These are phyloP conservation scores for Notoglanidium macrostoma DNA, from an alignment of 2,797 vertebrate species.

Conservation along the genomic window DNA sequence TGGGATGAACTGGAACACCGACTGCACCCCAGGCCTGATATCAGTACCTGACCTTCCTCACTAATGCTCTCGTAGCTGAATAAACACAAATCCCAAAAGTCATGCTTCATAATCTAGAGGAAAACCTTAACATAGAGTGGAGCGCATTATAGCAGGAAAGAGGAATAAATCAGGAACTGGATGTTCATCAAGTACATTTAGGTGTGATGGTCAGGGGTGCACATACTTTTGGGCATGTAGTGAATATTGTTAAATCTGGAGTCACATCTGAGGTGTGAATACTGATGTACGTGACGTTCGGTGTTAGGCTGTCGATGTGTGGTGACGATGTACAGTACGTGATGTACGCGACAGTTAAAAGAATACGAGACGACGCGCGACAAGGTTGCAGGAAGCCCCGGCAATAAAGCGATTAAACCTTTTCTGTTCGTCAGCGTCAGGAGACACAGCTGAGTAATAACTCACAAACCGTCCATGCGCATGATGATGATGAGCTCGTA, in stretches of 20 bases:
- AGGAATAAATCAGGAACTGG: neutral
- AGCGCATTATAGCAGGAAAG: neutral
- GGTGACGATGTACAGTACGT: neutral
- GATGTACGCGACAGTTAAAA: neutral
- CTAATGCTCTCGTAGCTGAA: neutral
- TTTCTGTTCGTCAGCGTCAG: conserved; percentile 35
- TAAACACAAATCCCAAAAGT: neutral
- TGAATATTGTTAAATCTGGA: neutral
- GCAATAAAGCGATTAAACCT: conserved; percentile 32
- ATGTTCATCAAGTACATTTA: neutral
- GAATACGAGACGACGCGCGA: too few species aligned
- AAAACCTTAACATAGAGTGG: neutral
- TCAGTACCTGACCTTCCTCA: neutral
- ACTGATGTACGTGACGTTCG: neutral
- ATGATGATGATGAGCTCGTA: conserved; percentile 46
- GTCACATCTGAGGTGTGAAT: neutral
- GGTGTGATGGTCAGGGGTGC: neutral
- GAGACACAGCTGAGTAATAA: conserved; percentile 20
- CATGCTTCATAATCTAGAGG: neutral
- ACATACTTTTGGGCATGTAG: neutral
- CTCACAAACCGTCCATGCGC: conserved; percentile 19
- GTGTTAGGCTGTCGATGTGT: neutral
- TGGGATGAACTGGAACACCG: neutral
- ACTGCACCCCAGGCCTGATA: neutral
- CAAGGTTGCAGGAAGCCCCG: neutral